phyloP scores from a whole-genome alignment of 2,113 vertebrate species.

The Amblyopsis rosae region DNA sequence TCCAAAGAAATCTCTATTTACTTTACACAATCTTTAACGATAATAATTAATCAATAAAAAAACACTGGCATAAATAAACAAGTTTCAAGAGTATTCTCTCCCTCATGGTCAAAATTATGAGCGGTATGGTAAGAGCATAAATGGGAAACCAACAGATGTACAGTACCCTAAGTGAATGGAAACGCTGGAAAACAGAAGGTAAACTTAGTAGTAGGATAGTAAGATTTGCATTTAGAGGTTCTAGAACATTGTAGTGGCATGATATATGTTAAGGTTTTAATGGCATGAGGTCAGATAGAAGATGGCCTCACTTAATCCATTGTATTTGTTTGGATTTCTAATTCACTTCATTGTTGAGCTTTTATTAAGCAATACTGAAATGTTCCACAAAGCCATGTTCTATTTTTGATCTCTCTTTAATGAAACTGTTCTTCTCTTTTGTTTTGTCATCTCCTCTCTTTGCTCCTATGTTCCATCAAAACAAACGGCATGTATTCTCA shows the following conservation, averaged over 20 bases:
- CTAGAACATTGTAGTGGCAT: constrained; percentile 12
- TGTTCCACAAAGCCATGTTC: constrained; percentile 17
- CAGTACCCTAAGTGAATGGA: background rate
- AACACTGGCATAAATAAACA: too few relatives aligned
- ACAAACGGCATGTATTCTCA: constrained; percentile 25
- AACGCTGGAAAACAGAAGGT: background rate
- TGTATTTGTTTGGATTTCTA: constrained; percentile 42
- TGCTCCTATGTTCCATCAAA: constrained; percentile 7
- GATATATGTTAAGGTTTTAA: constrained; percentile 20
- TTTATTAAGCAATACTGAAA: constrained; percentile 18
- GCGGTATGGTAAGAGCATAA: background rate
- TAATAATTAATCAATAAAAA: too few relatives aligned
- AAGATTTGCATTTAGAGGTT: constrained; percentile 19
- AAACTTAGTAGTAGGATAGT: background rate
- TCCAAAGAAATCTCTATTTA: too few relatives aligned
- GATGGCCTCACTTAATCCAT: constrained; percentile 54
- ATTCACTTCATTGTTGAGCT: constrained; percentile 47
- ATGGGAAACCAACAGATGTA: background rate
- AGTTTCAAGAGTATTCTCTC: background rate
- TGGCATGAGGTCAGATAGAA: constrained; percentile 19
- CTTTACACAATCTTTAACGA: too few relatives aligned
- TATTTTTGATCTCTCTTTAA: constrained; percentile 14
- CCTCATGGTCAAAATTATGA: background rate
- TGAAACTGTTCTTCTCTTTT: background rate
- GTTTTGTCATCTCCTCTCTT: background rate